Percentiles rank a stretch among this genome's conserved stretches.
Conservation (phyloP, 1,140 invertebrate genomes). For the Thaumetopoea pityocampa region DNA sequence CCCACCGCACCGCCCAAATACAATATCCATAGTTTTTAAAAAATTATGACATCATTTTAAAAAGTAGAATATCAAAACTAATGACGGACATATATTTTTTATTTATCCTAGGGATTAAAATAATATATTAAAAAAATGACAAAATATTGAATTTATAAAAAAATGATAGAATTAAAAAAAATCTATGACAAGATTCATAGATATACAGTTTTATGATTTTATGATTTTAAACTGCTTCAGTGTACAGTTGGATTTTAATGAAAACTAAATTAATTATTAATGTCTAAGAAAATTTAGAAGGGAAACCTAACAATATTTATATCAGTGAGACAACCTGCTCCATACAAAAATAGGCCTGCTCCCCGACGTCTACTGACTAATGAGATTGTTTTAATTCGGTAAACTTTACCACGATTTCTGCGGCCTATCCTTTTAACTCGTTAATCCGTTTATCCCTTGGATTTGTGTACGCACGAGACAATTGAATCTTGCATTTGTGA, state of each 20-base stretch:
- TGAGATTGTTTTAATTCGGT: constrained; percentile 53
- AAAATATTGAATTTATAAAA: neutral
- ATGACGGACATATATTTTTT: too few species aligned
- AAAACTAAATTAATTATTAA: too few species aligned
- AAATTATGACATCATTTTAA: too few species aligned
- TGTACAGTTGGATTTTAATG: too few species aligned
- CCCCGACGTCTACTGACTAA: constrained; percentile 28
- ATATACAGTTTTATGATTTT: too few species aligned
- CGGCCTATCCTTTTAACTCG: constrained; percentile 50
- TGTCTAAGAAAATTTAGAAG: neutral
- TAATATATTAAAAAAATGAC: neutral
- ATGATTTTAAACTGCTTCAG: too few species aligned
- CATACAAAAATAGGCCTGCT: constrained; percentile 27
- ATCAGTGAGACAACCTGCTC: neutral
- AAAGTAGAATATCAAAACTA: too few species aligned
- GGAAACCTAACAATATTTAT: neutral
- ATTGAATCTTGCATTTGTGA: constrained; percentile 27
- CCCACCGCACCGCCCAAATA: too few species aligned
- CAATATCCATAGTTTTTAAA: too few species aligned
- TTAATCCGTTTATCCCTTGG: constrained; percentile 51
- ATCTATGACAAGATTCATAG: too few species aligned
- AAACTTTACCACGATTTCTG: constrained; percentile 30
- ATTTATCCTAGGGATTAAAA: constrained; percentile 4
- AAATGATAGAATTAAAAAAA: neutral
- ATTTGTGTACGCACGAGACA: constrained; percentile 37